A percentile compares a stretch with the other conserved stretches of the same genome.
These are phyloP conservation scores for Drosophila saltans DNA, from an alignment of 1,140 invertebrate species.

Conservation along the genomic window DNA sequence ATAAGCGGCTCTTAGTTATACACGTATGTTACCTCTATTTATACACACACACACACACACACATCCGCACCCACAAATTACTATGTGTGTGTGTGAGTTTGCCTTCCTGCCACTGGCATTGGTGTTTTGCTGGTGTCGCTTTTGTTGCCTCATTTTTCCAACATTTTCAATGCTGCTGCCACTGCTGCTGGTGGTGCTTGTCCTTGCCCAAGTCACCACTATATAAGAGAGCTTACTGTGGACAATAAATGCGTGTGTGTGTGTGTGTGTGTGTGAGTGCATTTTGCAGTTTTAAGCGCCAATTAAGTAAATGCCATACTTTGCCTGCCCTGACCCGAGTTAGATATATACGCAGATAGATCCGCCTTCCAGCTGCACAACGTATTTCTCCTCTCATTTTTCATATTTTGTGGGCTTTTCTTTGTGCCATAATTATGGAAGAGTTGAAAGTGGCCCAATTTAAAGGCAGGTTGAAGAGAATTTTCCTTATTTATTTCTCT, in stretches of 20 bases:
- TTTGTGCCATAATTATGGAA: not conserved
- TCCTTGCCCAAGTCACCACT: constrained; percentile 47
- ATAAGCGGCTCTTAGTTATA: constrained; percentile 41
- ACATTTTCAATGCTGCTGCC: constrained; percentile 44
- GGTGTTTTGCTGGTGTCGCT: constrained; percentile 23
- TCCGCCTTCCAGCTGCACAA: not conserved
- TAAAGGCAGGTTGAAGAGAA: not conserved
- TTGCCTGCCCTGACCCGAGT: constrained; percentile 23
- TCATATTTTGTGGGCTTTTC: too few relatives aligned
- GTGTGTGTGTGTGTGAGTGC: constrained; percentile 33
- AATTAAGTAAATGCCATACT: constrained; percentile 72
- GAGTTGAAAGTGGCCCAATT: not conserved
- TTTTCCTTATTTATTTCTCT: too few relatives aligned
- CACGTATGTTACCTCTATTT: constrained; percentile 5
- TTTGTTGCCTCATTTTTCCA: constrained; percentile 68
- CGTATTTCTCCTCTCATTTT: not conserved
- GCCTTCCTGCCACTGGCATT: constrained; percentile 7
- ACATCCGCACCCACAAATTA: constrained; percentile 6
- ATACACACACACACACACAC: not conserved
- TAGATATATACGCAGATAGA: constrained; percentile 10
- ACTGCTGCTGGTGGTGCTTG: constrained; percentile 39
- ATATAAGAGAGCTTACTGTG: constrained; percentile 34
- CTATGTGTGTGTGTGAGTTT: constrained; percentile 18
- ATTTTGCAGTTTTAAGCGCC: constrained; percentile 69
- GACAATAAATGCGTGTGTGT: constrained; percentile 3